phyloP scores from a whole-genome alignment of 2,113 vertebrate species.

The Athene cunicularia region DNA sequence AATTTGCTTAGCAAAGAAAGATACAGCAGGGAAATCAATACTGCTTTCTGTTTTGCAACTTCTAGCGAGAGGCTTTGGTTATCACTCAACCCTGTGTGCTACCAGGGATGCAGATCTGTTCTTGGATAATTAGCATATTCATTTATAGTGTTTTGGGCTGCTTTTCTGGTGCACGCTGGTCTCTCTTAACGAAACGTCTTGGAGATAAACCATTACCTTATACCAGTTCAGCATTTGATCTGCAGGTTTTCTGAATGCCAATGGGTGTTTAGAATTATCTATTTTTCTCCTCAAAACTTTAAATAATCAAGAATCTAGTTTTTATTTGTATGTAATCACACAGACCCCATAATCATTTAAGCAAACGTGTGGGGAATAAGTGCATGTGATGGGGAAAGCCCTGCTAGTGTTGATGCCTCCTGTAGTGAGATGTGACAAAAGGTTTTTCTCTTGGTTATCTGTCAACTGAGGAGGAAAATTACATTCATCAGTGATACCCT shows the following conservation, averaged over 20 bases:
- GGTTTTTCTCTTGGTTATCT: neutral
- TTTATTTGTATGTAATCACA: neutral
- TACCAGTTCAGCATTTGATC: neutral
- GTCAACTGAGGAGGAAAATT: neutral
- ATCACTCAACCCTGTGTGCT: neutral
- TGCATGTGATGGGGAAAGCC: neutral
- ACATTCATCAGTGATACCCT: neutral
- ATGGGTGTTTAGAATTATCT: neutral
- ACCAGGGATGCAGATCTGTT: neutral
- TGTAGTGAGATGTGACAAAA: neutral
- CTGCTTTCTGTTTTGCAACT: neutral
- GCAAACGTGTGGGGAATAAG: neutral
- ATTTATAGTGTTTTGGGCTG: neutral
- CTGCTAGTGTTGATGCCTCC: neutral
- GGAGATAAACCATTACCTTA: accelerated
- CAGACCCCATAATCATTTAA: neutral
- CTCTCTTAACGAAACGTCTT: neutral
- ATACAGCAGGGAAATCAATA: neutral
- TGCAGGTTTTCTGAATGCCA: neutral
- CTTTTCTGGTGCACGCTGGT: neutral
- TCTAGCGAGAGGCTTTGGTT: neutral
- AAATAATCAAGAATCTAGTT: neutral
- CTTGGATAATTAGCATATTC: neutral
- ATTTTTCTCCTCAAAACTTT: neutral
- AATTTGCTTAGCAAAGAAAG: neutral